Base-by-base conservation (phyloP, 2,113 vertebrate species). In the Taurulus bubalis region DNA sequence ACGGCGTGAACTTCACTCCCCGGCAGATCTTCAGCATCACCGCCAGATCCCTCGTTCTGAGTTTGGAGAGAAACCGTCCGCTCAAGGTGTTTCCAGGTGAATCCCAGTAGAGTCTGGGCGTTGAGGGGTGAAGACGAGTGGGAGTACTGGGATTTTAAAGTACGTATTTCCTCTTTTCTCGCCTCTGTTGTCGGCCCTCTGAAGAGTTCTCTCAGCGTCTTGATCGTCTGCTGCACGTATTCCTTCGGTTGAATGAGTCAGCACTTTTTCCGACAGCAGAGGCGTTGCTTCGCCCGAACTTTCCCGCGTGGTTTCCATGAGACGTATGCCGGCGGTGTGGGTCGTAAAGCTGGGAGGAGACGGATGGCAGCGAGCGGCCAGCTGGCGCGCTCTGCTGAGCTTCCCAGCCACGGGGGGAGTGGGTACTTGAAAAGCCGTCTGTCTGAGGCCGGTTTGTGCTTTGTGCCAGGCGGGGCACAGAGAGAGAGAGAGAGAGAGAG, bases 11-110 rank as follows among this genome's bases (percentile, higher is more conserved):
- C 91, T 96, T 96, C 73, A 93, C 95, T 87, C 95, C 96, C 40
- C 80, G 79, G 36, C 96, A 97, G 82, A 97, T 96, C 91, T 98
- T 98, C 91, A 97, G 95, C 83, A 94, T 98, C 92, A 97, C 95
- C 0, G 96, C 97, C 83, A 91, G 16, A 86, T 90, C 26, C 0
- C 91, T 97, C 45, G 82, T 96, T 59, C 90, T 98, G 62, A 95
- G 42, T 70, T 79, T 98, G 67, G 95, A 97, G 94, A 94, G 83
- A 51, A 98, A 97, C 83, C 94, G 85, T 53, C 93, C 95, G 2
- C 91, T 99, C 0, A 47, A 91, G 77, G 88, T 98, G 75, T 98
- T 97, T 91, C 97, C 97, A 95, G 97, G 97, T 97, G 94, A 95
- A 63, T 20, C 32, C 49, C 34, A 76, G 6, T 22, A 9, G 24